Percentiles rank a stretch among this genome's conserved stretches.
Conservation (phyloP, 2,888 invertebrate species). For the Macrostomum cliftonense region DNA sequence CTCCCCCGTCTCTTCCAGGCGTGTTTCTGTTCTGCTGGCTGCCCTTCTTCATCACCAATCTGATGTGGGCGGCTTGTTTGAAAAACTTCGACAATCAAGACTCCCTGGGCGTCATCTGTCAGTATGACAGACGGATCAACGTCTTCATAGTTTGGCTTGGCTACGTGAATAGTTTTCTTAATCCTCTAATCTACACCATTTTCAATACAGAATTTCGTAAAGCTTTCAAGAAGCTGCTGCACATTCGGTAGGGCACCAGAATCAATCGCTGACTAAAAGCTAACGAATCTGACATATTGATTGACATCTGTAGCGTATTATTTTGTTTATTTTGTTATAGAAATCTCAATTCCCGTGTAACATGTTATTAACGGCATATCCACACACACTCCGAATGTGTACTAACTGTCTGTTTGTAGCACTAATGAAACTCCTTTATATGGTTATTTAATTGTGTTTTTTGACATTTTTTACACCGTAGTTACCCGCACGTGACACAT, state of each 20-base stretch:
- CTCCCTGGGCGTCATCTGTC: conserved; percentile 1
- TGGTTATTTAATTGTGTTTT: no score
- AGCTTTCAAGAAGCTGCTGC: conserved; percentile 79
- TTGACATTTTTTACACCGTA: no score
- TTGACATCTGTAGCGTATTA: no score
- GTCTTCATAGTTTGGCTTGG: conserved; percentile 76
- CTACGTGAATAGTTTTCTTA: conserved; percentile 70
- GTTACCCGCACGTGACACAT: no score
- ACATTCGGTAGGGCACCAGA: background rate
- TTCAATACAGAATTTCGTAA: conserved; percentile 64
- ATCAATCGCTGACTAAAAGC: no score
- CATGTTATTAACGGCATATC: no score
- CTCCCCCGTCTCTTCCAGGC: conserved; percentile 46
- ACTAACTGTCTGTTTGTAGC: no score
- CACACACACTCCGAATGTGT: no score
- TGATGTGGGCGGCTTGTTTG: conserved; percentile 83
- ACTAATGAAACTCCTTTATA: no score
- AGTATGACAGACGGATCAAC: conserved; percentile 17
- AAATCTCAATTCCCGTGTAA: no score
- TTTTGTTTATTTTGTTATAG: no score
- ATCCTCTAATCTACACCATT: conserved; percentile 46
- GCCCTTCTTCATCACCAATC: conserved; percentile 95
- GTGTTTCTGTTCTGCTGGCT: conserved; percentile 96
- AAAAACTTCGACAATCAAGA: conserved; percentile 40
- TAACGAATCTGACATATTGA: no score